Evolutionary conservation across 2,797 vertebrate genomes (phyloP).

Genomic region (Clarias laeviceps): DNA sequence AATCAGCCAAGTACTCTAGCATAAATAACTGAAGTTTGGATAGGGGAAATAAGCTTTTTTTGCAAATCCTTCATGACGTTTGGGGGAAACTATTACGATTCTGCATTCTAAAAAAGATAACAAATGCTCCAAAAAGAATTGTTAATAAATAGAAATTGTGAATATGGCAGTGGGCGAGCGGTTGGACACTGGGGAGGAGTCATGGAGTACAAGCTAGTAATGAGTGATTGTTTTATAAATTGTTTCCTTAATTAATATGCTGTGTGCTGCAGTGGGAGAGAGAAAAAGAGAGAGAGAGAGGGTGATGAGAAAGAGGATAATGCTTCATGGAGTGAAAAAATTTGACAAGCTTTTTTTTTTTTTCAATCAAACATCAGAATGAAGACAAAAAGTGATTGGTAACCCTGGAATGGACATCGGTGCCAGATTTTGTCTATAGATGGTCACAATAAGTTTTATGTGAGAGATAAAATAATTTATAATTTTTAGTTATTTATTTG

Average conservation of each 20-base stretch:
- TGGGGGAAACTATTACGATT: not conserved
- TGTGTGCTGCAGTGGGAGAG: not conserved
- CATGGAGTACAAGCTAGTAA: not conserved
- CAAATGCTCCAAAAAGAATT: not conserved
- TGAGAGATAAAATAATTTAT: not conserved
- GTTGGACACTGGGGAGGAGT: not conserved
- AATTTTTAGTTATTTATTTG: not conserved
- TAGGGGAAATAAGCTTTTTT: not conserved
- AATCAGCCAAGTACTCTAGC: not conserved
- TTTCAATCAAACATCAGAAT: not conserved
- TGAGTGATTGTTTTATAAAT: not conserved
- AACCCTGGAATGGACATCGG: not conserved
- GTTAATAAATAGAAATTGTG: not conserved
- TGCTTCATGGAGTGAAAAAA: not conserved
- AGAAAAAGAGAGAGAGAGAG: not conserved
- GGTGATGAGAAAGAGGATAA: not conserved
- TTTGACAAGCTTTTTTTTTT: too few relatives aligned
- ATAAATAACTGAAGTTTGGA: conserved; percentile 5
- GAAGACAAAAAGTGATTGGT: not conserved
- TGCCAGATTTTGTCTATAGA: not conserved
- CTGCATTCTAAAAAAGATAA: too few relatives aligned
- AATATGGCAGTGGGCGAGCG: not conserved
- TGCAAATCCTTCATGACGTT: not conserved
- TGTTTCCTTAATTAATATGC: conserved; percentile 10
- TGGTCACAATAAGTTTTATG: not conserved